Evolutionary conservation across 35 echinoderm and acorn worm species (phyloP).

Genomic region (Patiria miniata): DNA sequence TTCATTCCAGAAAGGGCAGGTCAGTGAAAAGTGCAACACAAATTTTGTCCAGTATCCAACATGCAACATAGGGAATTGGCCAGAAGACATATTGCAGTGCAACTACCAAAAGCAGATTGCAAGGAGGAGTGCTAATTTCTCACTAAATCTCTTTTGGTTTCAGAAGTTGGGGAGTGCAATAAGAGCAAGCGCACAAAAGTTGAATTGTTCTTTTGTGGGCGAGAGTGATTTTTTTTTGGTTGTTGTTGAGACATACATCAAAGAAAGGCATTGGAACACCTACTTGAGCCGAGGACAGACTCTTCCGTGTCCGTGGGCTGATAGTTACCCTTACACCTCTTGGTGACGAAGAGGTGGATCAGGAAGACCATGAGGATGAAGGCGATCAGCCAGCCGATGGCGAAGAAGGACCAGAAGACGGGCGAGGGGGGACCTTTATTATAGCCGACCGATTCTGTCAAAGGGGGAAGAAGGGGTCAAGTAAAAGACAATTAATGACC

Average conservation of each 20-base stretch:
- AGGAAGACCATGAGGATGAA: conserved; percentile 54
- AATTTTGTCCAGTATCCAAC: too few relatives aligned
- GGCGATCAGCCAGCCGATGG: conserved; percentile 53
- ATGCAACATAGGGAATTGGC: too few relatives aligned
- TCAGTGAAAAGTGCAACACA: too few relatives aligned
- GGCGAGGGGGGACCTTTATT: conserved; percentile 21
- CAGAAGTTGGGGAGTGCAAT: neutral
- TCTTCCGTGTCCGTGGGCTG: conserved; percentile 63
- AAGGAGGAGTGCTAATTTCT: too few relatives aligned
- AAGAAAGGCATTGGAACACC: conserved; percentile 52
- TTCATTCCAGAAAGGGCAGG: too few relatives aligned
- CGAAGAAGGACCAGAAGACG: conserved; percentile 43
- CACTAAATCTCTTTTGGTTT: neutral
- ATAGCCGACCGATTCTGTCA: neutral
- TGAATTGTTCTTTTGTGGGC: neutral
- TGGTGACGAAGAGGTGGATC: conserved; percentile 50
- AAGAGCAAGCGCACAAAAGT: neutral
- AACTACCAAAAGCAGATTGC: too few relatives aligned
- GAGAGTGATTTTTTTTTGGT: neutral
- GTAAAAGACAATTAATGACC: conserved; percentile 16
- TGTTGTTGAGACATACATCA: conserved; percentile 21
- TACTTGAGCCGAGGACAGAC: conserved; percentile 64
- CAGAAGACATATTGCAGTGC: too few relatives aligned
- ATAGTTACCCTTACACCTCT: conserved; percentile 79
- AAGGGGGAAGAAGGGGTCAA: neutral